Evolutionary conservation across 2,113 vertebrate species (phyloP).

Genomic region (Grallaria varia): DNA sequence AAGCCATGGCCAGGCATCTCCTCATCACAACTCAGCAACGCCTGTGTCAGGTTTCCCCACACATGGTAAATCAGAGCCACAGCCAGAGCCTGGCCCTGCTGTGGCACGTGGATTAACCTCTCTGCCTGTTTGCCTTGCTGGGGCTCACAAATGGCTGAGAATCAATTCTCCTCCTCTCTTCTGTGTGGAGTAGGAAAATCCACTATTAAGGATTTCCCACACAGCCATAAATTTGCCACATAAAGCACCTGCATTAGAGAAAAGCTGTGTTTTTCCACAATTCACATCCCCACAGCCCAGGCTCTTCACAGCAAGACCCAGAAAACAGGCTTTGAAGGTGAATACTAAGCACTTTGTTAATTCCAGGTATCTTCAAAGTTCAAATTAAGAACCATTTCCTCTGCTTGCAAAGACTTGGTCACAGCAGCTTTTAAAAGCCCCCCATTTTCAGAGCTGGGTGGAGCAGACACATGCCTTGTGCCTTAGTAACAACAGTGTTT

Average conservation of each 20-base stretch:
- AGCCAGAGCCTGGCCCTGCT: background rate
- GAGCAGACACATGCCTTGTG: background rate
- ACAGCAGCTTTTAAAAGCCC: background rate
- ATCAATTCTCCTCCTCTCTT: background rate
- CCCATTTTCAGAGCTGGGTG: background rate
- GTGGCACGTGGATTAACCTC: rapidly evolving
- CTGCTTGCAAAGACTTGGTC: background rate
- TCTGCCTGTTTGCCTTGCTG: background rate
- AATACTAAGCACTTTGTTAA: background rate
- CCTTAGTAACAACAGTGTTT: background rate
- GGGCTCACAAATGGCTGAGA: background rate
- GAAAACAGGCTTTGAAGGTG: background rate
- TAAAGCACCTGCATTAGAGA: background rate
- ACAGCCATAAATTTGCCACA: background rate
- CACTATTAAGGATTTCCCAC: background rate
- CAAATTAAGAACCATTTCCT: background rate
- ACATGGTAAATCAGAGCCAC: background rate
- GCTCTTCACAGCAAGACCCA: background rate
- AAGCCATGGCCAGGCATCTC: background rate
- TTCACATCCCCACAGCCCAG: background rate
- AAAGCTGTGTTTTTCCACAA: background rate
- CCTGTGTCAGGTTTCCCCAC: background rate
- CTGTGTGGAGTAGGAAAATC: background rate
- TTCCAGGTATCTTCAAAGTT: background rate
- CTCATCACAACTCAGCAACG: background rate